Base-by-base conservation (phyloP, 2,888 invertebrate species). In the Dicranocentrus wangi region DNA sequence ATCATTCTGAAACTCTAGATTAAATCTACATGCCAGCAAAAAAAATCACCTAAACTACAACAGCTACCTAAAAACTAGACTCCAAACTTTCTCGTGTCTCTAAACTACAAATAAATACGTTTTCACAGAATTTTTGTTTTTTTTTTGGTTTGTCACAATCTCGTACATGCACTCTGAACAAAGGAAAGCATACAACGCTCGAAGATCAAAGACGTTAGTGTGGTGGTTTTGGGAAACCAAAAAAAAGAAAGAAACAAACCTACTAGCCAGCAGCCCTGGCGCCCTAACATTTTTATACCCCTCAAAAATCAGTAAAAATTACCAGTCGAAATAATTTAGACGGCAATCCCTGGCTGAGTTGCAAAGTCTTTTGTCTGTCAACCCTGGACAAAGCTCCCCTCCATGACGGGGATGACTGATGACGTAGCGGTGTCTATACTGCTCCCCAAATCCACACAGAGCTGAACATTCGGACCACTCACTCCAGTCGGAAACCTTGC, bases 361-460 rank as follows among this genome's bases (percentile, higher is more conserved):
- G 80, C 88, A 88, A 84, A 87, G 87, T 83, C 85, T 85, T 66
- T 85, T 86, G 76, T 87, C 87, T 47, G 85, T 73, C 21, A 88
- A 82, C 17, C 85, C 69, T 8, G 87, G 88, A 78, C 90, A 90
- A n/a, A 83, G 84, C 32, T 82, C 63, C 0, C 89, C 89, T 25
- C 87, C 88, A 69, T 87, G 85, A 43, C 86, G 76, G 0, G 88
- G 85, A 66, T 87, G 87, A 69, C 86, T 87, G 25, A 88, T 83
- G 27, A 89, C 88, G 27, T 85, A 86, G 19, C 88, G 84, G 60
- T 84, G 86, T 28, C 89, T 85, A 17, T 85, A 83, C 47, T 87
- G 87, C 32, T 87, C 87, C 8, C 89, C 89, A 82, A 88, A 88
- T 1, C 89, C 89, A 80, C 90, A 90, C 3, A 88, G 87, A 47